These are phyloP conservation scores for Leptinotarsa defecta DNA, from an alignment of 1,140 invertebrate species.

Conservation along the genomic window DNA sequence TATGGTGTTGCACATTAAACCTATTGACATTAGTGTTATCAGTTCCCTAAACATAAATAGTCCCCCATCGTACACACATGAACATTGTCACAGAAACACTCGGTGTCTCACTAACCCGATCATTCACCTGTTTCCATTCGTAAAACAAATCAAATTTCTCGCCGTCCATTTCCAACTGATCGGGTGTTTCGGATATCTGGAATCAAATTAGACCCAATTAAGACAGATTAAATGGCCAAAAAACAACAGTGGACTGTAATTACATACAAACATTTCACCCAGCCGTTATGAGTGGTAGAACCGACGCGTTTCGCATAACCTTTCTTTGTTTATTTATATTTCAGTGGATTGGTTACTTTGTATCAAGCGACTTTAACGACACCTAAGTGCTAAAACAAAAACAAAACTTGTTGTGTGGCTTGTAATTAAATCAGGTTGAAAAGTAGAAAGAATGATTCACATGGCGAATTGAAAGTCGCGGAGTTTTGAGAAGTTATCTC, in stretches of 20 bases:
- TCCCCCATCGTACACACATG: too few relatives aligned
- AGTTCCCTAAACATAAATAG: too few relatives aligned
- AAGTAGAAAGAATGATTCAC: background rate
- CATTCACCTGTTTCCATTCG: background rate
- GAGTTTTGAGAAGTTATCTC: too few relatives aligned
- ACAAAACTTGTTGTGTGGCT: constrained; percentile 5
- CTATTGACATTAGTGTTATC: too few relatives aligned
- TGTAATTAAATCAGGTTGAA: background rate
- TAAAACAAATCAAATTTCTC: background rate
- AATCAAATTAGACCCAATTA: constrained; percentile 4
- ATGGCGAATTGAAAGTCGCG: background rate
- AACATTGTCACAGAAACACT: too few relatives aligned
- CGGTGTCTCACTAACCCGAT: background rate
- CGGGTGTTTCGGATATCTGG: background rate
- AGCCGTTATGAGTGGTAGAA: constrained; percentile 11
- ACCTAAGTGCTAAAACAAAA: constrained; percentile 4
- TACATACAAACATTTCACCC: background rate
- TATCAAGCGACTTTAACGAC: constrained; percentile 13
- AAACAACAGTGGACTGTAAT: background rate
- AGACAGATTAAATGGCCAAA: background rate
- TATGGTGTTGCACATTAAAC: too few relatives aligned
- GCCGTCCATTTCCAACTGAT: background rate
- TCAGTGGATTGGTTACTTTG: background rate
- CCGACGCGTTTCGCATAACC: constrained; percentile 12
- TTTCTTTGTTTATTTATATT: background rate